These are phyloP conservation scores for Leucophenga montana DNA, from an alignment of 2,888 invertebrate genomes.

Conservation along the genomic window DNA sequence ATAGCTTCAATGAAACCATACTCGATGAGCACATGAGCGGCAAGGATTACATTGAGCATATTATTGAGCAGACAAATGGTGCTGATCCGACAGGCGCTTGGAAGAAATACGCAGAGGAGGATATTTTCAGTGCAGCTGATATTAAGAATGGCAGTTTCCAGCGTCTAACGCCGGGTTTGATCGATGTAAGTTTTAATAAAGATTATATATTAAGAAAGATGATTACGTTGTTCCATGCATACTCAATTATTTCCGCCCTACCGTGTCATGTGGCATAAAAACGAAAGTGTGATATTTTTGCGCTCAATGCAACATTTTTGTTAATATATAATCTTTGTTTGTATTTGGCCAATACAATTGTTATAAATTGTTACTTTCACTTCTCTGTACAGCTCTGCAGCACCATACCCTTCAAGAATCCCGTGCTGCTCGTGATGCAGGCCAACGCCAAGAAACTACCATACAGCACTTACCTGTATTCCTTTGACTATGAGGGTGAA, in stretches of 20 bases:
- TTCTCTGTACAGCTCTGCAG: conserved; percentile 71
- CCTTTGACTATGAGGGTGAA: conserved; percentile 74
- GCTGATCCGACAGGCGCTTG: conserved; percentile 65
- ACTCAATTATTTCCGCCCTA: too few relatives aligned
- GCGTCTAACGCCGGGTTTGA: conserved; percentile 73
- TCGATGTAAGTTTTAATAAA: conserved; percentile 74
- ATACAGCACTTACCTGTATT: conserved; percentile 74
- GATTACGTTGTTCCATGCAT: too few relatives aligned
- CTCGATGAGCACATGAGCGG: conserved; percentile 59
- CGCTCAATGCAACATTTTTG: too few relatives aligned
- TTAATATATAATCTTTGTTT: too few relatives aligned
- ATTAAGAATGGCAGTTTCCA: conserved; percentile 73
- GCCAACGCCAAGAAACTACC: conserved; percentile 69
- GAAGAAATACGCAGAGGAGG: conserved; percentile 63
- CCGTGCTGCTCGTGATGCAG: conserved; percentile 71
- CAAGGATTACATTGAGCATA: conserved; percentile 62
- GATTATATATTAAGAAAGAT: too few relatives aligned
- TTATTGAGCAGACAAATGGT: conserved; percentile 68
- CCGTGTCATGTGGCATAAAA: too few relatives aligned
- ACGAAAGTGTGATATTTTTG: too few relatives aligned
- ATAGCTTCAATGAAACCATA: conserved; percentile 67
- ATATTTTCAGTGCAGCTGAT: conserved; percentile 61
- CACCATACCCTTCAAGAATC: conserved; percentile 74
- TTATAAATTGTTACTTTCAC: too few relatives aligned
- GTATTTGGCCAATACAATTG: too few relatives aligned